Evolutionary conservation across 2,113 vertebrate species (phyloP).

Genomic region (Phylloscopus trochiloides): DNA sequence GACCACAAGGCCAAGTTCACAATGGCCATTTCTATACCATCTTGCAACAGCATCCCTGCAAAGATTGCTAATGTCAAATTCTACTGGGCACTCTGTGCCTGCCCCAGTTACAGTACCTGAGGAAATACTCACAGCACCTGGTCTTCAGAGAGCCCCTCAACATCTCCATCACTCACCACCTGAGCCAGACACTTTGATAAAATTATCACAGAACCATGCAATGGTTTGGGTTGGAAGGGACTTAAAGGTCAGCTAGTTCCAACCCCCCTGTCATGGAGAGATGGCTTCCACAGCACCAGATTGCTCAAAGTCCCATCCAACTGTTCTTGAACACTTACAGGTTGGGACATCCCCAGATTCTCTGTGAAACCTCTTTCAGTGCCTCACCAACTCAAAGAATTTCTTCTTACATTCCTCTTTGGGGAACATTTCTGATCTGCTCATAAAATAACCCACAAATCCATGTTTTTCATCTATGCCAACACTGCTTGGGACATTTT

Average conservation of each 20-base stretch:
- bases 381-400: not conserved
- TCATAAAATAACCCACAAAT: not conserved
- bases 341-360: not conserved
- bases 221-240: not conserved
- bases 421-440: not conserved
- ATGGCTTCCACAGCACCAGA: not conserved
- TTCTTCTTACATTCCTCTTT: not conserved
- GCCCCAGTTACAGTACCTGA: not conserved
- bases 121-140: not conserved
- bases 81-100: not conserved
- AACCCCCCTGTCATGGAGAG: accelerated
- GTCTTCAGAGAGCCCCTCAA: not conserved
- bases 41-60: not conserved
- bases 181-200: not conserved
- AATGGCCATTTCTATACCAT: not conserved
- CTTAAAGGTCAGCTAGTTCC: not conserved
- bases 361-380: not conserved
- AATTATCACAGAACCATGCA: not conserved
- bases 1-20: not conserved
- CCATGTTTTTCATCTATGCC: not conserved
- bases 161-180: not conserved
- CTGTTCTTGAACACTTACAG: not conserved
- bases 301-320: not conserved
- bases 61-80: not conserved
- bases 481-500: not conserved